Evolutionary conservation across 2,113 vertebrate species (phyloP).

Genomic region (Cromileptes altivelis): DNA sequence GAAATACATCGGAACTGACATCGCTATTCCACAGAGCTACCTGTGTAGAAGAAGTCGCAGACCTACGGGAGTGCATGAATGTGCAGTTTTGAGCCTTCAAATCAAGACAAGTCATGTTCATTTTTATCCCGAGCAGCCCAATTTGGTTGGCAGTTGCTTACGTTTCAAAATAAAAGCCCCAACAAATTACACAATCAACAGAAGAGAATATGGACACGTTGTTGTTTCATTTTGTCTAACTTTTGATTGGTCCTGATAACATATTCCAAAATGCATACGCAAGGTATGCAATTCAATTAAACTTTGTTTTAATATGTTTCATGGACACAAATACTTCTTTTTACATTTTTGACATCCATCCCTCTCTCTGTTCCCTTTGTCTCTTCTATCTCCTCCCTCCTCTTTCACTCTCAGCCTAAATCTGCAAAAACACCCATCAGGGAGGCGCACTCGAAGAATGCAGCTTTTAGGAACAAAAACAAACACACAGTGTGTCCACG

Average conservation of each 20-base stretch:
- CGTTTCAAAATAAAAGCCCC: constrained; percentile 34
- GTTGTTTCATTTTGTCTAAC: background rate
- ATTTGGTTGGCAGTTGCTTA: background rate
- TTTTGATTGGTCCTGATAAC: background rate
- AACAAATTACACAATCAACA: background rate
- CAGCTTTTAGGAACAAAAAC: constrained; percentile 64
- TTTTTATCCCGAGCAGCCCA: background rate
- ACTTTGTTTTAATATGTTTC: background rate
- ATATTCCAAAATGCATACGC: background rate
- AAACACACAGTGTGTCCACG: constrained; percentile 44
- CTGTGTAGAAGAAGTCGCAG: constrained; percentile 48
- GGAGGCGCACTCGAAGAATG: constrained; percentile 43
- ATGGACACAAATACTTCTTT: background rate
- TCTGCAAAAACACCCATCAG: constrained; percentile 43
- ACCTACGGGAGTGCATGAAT: background rate
- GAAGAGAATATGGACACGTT: background rate
- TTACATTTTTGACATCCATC: background rate
- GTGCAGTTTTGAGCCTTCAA: background rate
- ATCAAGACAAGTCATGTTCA: background rate
- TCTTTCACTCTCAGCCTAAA: constrained; percentile 12
- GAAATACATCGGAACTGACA: constrained; percentile 57
- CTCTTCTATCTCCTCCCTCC: background rate
- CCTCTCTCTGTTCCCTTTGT: constrained; percentile 16
- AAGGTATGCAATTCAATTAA: background rate
- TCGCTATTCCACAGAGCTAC: constrained; percentile 60